A percentile compares a stretch with the other conserved stretches of the same genome.
phyloP scores from a whole-genome alignment of 2,113 vertebrate species.

The Procapra przewalskii region DNA sequence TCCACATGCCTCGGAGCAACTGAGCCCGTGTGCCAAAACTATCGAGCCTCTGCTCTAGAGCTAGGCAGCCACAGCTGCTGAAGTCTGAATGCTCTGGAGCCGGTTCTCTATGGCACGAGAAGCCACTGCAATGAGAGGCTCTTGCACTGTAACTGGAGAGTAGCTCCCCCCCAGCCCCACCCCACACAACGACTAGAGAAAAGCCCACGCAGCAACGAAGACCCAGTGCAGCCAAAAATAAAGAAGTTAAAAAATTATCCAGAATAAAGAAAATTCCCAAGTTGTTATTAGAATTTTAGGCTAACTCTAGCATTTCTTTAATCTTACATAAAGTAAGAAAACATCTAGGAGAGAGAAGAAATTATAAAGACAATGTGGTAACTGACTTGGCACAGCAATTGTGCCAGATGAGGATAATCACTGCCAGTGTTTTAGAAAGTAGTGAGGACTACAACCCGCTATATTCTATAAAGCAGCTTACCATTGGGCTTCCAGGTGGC shows the following conservation, averaged over 20 bases:
- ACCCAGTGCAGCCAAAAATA: not conserved
- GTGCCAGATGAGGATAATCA: not conserved
- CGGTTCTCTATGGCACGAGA: accelerated
- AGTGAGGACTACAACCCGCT: not conserved
- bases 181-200: not conserved
- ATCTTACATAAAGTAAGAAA: conserved; percentile 22
- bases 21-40: not conserved
- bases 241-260: not conserved
- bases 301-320: not conserved
- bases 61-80: not conserved
- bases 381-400: not conserved
- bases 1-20: not conserved
- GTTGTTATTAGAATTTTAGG: not conserved
- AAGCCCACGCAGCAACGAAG: not conserved
- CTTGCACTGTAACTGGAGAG: not conserved
- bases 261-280: not conserved
- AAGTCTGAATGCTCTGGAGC: not conserved
- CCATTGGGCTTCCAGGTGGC: not conserved
- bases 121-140: not conserved
- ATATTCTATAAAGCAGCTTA: not conserved
- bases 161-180: accelerated
- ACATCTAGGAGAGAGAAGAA: not conserved
- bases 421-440: not conserved
- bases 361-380: conserved; percentile 22
- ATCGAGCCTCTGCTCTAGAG: not conserved